phyloP scores from a whole-genome alignment of 2,888 invertebrate genomes.

The Neoascia interrupta region DNA sequence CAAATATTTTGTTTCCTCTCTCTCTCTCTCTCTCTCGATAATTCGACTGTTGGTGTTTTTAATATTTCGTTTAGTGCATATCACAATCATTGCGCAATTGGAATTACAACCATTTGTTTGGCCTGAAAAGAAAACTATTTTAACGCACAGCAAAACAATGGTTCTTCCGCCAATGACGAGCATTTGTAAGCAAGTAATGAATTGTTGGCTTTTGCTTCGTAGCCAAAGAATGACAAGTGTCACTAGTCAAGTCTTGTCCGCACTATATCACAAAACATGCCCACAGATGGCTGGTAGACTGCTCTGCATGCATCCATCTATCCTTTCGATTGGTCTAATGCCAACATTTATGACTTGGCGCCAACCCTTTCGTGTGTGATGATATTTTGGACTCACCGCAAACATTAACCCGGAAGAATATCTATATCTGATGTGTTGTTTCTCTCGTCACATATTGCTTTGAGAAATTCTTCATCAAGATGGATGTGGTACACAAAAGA shows the following conservation, averaged over 20 bases:
- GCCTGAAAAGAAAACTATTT: too few relatives aligned
- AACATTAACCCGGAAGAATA: slow-evolving; percentile 6
- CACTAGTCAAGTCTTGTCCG: slow-evolving; percentile 49
- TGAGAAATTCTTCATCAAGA: too few relatives aligned
- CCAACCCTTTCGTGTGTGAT: slow-evolving; percentile 43
- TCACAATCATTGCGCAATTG: too few relatives aligned
- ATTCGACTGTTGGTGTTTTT: too few relatives aligned
- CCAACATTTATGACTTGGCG: slow-evolving; percentile 69
- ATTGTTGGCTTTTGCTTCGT: slow-evolving; percentile 31
- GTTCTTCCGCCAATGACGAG: too few relatives aligned
- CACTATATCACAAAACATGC: slow-evolving; percentile 30
- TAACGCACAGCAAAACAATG: too few relatives aligned
- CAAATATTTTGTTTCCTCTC: too few relatives aligned
- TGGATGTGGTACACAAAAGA: too few relatives aligned
- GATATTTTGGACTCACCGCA: slow-evolving; percentile 5
- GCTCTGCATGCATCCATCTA: slow-evolving; percentile 40
- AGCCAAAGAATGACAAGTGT: slow-evolving; percentile 44
- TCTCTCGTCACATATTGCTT: too few relatives aligned
- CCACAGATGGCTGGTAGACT: slow-evolving; percentile 40
- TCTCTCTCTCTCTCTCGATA: too few relatives aligned
- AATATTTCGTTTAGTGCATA: too few relatives aligned
- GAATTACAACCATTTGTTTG: too few relatives aligned
- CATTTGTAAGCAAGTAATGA: slow-evolving; percentile 46
- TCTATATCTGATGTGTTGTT: background rate
- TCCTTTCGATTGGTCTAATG: slow-evolving; percentile 60